phyloP scores from a whole-genome alignment of 2,888 invertebrate species.

The Hoplodrina ambigua region DNA sequence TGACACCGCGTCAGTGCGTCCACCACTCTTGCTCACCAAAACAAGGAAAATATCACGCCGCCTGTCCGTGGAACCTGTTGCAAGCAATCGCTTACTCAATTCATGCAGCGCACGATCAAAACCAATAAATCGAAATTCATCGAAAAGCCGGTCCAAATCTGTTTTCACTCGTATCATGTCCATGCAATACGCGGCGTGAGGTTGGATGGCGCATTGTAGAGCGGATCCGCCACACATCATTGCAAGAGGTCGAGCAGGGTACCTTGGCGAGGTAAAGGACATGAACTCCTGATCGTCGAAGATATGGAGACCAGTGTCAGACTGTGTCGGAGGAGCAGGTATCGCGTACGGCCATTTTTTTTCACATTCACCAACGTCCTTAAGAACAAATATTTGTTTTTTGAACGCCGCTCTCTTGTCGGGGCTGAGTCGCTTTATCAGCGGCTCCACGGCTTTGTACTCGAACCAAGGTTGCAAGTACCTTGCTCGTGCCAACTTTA shows the following conservation, averaged over 20 bases:
- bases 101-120: conserved; percentile 76
- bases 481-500: conserved; percentile 72
- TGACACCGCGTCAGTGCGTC: conserved; percentile 69
- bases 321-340: conserved; percentile 44
- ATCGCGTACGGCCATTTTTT: conserved; percentile 70
- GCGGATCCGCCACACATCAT: background rate
- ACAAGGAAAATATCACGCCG: conserved; percentile 80
- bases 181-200: background rate
- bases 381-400: conserved; percentile 58
- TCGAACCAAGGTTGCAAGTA: conserved; percentile 72
- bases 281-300: conserved; percentile 55
- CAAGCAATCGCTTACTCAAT: conserved; percentile 69
- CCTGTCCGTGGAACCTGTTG: conserved; percentile 72
- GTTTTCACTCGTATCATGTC: conserved; percentile 49
- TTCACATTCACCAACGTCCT: conserved; percentile 66
- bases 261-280: background rate
- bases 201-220: background rate
- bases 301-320: conserved; percentile 29
- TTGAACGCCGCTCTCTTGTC: conserved; percentile 66
- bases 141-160: conserved; percentile 74
- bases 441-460: conserved; percentile 74
- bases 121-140: conserved; percentile 75
- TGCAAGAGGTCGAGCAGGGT: background rate
- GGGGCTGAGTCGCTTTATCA: conserved; percentile 70
- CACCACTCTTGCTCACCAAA: conserved; percentile 80